Conservation (phyloP, 2,797 vertebrate genomes). For the Corythornis leucogaster region DNA sequence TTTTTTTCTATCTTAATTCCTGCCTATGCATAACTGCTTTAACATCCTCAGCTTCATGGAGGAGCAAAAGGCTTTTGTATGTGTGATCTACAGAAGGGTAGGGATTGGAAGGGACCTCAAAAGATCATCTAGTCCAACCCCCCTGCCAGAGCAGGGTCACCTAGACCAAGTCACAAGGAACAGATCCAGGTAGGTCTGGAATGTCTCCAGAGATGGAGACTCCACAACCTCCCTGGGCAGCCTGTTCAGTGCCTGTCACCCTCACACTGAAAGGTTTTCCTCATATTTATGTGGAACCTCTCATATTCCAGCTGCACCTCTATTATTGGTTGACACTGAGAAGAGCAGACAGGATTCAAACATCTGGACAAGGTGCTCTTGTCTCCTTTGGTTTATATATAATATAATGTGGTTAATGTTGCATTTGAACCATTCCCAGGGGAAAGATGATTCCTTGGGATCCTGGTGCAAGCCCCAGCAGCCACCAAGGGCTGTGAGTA, state of each 20-base stretch:
- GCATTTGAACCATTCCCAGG: neutral
- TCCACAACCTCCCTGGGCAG: too few species aligned
- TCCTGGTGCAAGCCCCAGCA: neutral
- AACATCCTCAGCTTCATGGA: neutral
- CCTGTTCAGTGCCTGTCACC: too few species aligned
- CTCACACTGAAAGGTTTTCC: too few species aligned
- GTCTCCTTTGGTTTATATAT: neutral
- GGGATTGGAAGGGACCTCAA: too few species aligned
- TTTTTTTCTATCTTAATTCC: neutral
- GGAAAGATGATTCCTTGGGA: neutral
- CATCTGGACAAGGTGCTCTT: neutral
- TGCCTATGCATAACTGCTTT: neutral
- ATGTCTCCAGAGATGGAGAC: too few species aligned
- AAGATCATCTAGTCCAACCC: too few species aligned
- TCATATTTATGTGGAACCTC: too few species aligned
- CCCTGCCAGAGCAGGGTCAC: too few species aligned
- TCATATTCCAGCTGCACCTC: too few species aligned
- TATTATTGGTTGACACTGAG: too few species aligned
- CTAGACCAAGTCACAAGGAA: too few species aligned
- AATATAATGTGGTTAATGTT: neutral
- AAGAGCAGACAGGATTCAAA: neutral
- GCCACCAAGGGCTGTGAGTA: rapidly evolving
- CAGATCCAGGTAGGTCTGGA: too few species aligned
- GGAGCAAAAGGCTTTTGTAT: neutral
- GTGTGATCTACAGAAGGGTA: neutral